phyloP scores from a whole-genome alignment of 2,797 vertebrate genomes.

The Chelidonichthys spinosus region DNA sequence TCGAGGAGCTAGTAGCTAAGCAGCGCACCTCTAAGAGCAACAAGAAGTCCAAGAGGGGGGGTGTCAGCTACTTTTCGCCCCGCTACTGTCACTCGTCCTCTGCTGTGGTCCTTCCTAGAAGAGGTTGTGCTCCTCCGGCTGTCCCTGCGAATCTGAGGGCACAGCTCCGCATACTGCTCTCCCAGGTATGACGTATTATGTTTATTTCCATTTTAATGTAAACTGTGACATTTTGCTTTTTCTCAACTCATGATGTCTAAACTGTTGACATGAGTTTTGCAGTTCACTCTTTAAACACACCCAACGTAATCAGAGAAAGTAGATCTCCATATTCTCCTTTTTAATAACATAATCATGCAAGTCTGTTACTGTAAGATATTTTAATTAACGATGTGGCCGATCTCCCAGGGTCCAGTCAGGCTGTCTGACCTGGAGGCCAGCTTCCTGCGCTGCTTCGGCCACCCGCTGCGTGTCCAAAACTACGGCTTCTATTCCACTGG shows the following conservation, averaged over 20 bases:
- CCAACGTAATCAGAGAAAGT: background rate
- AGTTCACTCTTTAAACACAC: background rate
- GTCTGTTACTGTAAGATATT: background rate
- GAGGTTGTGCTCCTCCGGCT: conserved; percentile 69
- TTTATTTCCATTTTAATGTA: background rate
- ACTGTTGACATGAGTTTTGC: background rate
- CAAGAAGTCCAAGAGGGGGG: conserved; percentile 15
- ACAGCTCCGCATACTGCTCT: conserved; percentile 88
- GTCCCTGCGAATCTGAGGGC: conserved; percentile 86
- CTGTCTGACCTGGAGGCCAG: conserved; percentile 86
- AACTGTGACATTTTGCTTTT: background rate
- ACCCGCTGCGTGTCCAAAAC: conserved; percentile 78
- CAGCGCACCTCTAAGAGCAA: conserved; percentile 78
- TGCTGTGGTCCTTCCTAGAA: conserved; percentile 69
- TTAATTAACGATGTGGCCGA: background rate
- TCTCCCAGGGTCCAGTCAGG: conserved; percentile 83
- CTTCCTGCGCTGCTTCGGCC: conserved; percentile 85
- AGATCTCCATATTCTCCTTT: background rate
- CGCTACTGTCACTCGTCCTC: conserved; percentile 11
- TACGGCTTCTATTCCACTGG: conserved; percentile 89
- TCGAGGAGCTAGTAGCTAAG: conserved; percentile 87
- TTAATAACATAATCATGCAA: background rate
- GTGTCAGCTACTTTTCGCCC: conserved; percentile 37
- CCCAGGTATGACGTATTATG: conserved; percentile 67
- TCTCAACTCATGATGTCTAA: background rate